A percentile compares a stretch with the other conserved stretches of the same genome.
phyloP scores from a whole-genome alignment of 2,113 vertebrate genomes.

The Tyrannus savana region DNA sequence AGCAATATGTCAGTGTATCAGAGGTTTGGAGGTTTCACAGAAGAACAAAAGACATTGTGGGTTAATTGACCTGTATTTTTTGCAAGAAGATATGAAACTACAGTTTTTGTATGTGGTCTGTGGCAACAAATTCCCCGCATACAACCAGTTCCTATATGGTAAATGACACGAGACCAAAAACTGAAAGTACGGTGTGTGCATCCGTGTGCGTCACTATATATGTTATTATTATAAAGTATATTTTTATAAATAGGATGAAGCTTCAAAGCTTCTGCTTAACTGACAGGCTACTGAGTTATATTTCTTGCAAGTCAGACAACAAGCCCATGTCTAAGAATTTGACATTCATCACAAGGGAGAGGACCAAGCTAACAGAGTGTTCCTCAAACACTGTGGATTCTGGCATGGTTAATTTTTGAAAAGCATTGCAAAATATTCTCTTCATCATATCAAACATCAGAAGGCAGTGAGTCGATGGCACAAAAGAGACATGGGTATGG shows the following conservation, averaged over 20 bases:
- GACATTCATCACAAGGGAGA: background rate
- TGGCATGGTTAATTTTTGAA: background rate
- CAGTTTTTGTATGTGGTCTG: background rate
- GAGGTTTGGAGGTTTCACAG: background rate
- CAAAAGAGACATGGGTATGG: background rate
- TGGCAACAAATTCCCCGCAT: background rate
- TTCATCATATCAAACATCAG: background rate
- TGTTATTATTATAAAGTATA: background rate
- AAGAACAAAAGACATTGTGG: background rate
- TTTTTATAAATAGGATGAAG: background rate
- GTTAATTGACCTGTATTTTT: background rate
- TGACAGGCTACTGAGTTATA: background rate
- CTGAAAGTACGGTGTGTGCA: background rate
- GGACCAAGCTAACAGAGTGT: background rate
- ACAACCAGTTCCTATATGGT: background rate
- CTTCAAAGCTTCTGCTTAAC: background rate
- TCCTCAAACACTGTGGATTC: rapidly evolving
- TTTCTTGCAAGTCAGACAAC: background rate
- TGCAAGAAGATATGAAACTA: background rate
- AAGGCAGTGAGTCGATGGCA: background rate
- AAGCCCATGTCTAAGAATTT: background rate
- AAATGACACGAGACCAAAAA: background rate
- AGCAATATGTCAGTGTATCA: background rate
- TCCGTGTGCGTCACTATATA: background rate
- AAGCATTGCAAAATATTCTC: background rate